Evolutionary conservation across 2,888 invertebrate genomes (phyloP), one percentile per base, ranked within the genome.

Genomic region (Suillia variegata): DNA sequence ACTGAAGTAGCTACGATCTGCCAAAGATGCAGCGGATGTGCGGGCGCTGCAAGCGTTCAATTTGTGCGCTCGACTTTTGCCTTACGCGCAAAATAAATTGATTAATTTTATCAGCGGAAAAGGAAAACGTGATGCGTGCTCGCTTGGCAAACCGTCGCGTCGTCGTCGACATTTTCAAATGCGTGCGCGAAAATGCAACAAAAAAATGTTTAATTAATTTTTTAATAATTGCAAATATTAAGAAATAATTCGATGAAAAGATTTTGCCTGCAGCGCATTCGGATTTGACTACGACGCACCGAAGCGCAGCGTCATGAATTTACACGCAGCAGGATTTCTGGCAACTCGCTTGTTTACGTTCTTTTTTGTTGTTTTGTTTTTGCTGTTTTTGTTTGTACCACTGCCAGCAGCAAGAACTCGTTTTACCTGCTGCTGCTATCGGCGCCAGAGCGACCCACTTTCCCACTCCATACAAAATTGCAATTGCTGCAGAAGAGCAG

Each of bases 61-160:
- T n/a, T n/a, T n/a, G n/a, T n/a, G n/a, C n/a, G n/a, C n/a, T n/a
- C n/a, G n/a, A 38, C 12, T 38, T 38, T 38, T 38, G 38, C 6
- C 15, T n/a, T 38, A 13, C n/a, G 15, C 10, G 20, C 38, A 52
- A 52, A n/a, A 18, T 52, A 34, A 52, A 52, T 52, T 52, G 52
- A 52, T 52, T 52, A 33, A 52, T 52, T 34, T 52, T 31, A 52
- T 52, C 52, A 52, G 52, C 34, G 52, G 24, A 31, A 52, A 20
- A 18, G n/a, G 12, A 33, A 45, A 13, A 20, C 34, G 34, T 18
- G 52, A 17, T 52, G 31, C 18, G 51, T 51, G 22, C 13, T 24
- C 3, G 31, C 13, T 10, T 10, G 5, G 45, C 45, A 4, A 13
- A n/a, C 38, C 8, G n/a, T 13, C 4, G 4, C 38, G 38, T n/a